Evolutionary conservation across 2,888 invertebrate genomes (phyloP).

Genomic region (Galeopsomyia nigrocyanea): DNA sequence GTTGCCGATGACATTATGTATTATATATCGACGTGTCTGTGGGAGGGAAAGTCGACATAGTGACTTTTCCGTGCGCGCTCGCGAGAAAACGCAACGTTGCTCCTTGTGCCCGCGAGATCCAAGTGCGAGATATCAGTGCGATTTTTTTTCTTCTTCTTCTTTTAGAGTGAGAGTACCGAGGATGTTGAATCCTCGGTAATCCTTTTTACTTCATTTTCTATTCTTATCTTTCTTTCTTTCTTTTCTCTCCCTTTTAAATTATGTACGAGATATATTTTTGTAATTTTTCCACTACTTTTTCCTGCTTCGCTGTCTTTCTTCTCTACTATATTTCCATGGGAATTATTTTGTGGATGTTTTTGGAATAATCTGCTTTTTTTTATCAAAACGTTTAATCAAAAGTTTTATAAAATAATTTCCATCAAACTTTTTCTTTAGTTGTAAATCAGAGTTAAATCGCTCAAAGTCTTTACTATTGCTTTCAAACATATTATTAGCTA

Average conservation of each 20-base stretch:
- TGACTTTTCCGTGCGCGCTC: neutral
- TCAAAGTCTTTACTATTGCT: too few relatives aligned
- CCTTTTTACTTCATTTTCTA: slow-evolving; percentile 20
- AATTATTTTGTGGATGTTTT: slow-evolving; percentile 25
- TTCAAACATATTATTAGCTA: too few relatives aligned
- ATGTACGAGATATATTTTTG: slow-evolving; percentile 30
- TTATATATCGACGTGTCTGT: neutral
- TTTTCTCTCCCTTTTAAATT: slow-evolving; percentile 32
- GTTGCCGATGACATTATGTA: slow-evolving; percentile 20
- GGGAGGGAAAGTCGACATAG: neutral
- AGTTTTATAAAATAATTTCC: slow-evolving; percentile 28
- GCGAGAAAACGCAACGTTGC: slow-evolving; percentile 54
- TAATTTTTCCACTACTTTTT: slow-evolving; percentile 25
- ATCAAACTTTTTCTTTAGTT: slow-evolving; percentile 3
- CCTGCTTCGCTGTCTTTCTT: slow-evolving; percentile 1
- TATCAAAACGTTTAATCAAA: too few relatives aligned
- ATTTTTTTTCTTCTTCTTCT: slow-evolving; percentile 24
- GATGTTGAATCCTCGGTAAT: neutral
- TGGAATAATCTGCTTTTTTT: too few relatives aligned
- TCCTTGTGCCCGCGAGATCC: slow-evolving; percentile 66
- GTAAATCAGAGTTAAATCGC: too few relatives aligned
- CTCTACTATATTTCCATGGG: neutral
- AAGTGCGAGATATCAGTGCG: slow-evolving; percentile 27
- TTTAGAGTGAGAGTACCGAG: slow-evolving; percentile 13
- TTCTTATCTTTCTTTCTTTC: slow-evolving; percentile 11